Percentiles rank a stretch among this genome's conserved stretches.
Conservation (phyloP, 2,113 vertebrate species). For the Crotalus helleri region DNA sequence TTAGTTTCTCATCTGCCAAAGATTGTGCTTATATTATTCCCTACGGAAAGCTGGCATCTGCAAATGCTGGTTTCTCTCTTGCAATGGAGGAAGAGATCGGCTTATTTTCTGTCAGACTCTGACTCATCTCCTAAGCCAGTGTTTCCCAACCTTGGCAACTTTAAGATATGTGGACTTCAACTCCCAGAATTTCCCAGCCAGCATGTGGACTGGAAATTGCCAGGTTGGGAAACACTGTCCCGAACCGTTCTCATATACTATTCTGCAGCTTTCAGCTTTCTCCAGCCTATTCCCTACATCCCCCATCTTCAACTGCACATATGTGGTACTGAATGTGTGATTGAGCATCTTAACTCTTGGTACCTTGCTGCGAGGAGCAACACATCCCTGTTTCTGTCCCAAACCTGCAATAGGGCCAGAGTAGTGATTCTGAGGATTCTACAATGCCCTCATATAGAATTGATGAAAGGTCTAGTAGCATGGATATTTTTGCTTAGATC, state of each 20-base stretch:
- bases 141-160: not conserved
- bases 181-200: not conserved
- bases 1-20: not conserved
- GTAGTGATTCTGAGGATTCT: not conserved
- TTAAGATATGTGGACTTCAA: not conserved
- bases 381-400: not conserved
- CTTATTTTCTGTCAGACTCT: not conserved
- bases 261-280: not conserved
- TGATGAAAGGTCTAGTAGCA: not conserved
- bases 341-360: not conserved
- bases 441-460: not conserved
- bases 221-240: not conserved
- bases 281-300: not conserved
- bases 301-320: not conserved
- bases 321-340: not conserved
- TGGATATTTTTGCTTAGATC: not conserved
- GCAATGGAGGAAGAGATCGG: not conserved
- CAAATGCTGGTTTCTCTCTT: not conserved
- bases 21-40: not conserved
- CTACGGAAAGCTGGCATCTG: not conserved
- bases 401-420: not conserved
- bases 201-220: not conserved
- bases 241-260: not conserved
- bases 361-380: not conserved
- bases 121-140: not conserved